Evolutionary conservation across 2,113 vertebrate genomes (phyloP).

Genomic region (Hemicordylus capensis): DNA sequence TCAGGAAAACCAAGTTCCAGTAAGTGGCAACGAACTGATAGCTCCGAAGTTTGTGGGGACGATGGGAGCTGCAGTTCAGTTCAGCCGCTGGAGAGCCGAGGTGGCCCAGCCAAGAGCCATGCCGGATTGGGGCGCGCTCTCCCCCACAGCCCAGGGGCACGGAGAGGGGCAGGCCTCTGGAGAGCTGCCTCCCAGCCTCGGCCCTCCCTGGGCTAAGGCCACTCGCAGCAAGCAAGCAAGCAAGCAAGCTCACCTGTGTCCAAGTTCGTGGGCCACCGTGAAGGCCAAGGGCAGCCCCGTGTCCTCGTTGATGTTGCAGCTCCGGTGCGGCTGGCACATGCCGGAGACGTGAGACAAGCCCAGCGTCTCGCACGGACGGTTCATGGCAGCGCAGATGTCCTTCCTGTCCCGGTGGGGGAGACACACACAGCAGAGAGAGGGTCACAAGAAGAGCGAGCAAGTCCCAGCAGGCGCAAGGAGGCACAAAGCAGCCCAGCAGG

Average conservation of each 20-base stretch:
- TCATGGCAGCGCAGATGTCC: slow-evolving; percentile 93
- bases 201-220: no score
- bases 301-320: slow-evolving; percentile 95
- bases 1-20: not conserved
- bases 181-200: no score
- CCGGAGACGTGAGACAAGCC: slow-evolving; percentile 93
- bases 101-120: no score
- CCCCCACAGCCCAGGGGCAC: no score
- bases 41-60: no score
- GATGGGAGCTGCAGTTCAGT: no score
- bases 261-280: slow-evolving; percentile 94
- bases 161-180: no score
- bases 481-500: not conserved
- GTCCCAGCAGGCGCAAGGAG: no score
- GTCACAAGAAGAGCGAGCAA: no score
- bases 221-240: no score
- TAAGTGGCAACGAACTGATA: not conserved
- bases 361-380: slow-evolving; percentile 94
- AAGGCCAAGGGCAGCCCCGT: slow-evolving; percentile 92
- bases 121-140: no score
- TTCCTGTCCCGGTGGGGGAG: slow-evolving; percentile 75
- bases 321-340: slow-evolving; percentile 93
- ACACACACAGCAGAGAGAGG: slow-evolving; percentile 20
- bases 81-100: no score
- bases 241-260: slow-evolving; percentile 86